Percentiles rank a stretch among this genome's conserved stretches.
These are phyloP conservation scores for Dione vanillae DNA, from an alignment of 2,888 invertebrate species.

Conservation along the genomic window DNA sequence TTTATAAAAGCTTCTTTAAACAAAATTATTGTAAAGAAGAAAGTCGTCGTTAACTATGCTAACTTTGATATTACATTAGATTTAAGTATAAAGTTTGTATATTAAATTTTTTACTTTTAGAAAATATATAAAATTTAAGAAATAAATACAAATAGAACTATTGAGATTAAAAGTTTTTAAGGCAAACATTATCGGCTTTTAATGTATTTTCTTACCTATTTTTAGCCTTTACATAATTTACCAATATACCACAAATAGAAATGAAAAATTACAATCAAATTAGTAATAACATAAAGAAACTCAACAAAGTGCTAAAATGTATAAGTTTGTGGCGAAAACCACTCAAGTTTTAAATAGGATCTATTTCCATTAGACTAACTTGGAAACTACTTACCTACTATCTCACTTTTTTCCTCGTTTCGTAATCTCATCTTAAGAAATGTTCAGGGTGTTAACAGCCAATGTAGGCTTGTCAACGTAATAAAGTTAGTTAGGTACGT, in stretches of 20 bases:
- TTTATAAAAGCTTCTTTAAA: not conserved
- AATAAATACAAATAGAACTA: not conserved
- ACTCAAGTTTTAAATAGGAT: constrained; percentile 47
- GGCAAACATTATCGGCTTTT: constrained; percentile 12
- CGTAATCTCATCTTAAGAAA: constrained; percentile 38
- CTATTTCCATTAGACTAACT: constrained; percentile 46
- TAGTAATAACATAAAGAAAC: too few species aligned
- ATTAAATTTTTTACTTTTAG: constrained; percentile 19
- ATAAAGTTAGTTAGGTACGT: not conserved
- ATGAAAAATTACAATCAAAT: too few species aligned
- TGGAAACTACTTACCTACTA: constrained; percentile 44
- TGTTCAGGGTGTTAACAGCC: constrained; percentile 6
- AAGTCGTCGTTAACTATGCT: not conserved
- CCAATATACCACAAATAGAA: too few species aligned
- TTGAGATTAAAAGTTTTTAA: not conserved
- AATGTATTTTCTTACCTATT: not conserved
- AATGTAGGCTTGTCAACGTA: constrained; percentile 15
- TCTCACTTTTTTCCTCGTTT: constrained; percentile 35
- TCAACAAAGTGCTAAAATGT: too few species aligned
- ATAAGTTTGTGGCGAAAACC: constrained; percentile 35
- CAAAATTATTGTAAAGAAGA: constrained; percentile 1
- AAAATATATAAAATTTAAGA: not conserved
- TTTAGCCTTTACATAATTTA: not conserved
- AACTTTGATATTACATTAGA: constrained; percentile 10
- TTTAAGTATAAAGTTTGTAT: constrained; percentile 19